A percentile compares a stretch with the other conserved stretches of the same genome.
phyloP scores from a whole-genome alignment of 2,113 vertebrate genomes.

The Lampris megalopsis region DNA sequence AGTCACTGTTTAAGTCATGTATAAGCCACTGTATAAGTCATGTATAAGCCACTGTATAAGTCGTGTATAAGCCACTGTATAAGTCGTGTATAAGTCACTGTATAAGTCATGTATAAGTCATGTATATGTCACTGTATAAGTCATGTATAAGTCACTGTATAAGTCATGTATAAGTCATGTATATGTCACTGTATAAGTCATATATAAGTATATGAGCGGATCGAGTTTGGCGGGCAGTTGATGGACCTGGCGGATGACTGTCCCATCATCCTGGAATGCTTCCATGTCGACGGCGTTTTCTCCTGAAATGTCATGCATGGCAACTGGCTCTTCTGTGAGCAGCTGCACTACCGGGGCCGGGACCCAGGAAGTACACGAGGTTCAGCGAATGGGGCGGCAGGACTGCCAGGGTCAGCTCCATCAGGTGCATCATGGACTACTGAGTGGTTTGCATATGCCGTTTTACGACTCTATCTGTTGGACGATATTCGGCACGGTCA shows the following conservation, averaged over 20 bases:
- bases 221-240: constrained; percentile 76
- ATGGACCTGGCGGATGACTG: constrained; percentile 76
- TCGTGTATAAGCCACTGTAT: too few species aligned
- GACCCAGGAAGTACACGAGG: constrained; percentile 74
- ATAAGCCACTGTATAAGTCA: too few species aligned
- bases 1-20: too few species aligned
- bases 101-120: too few species aligned
- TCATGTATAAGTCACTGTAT: too few species aligned
- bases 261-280: constrained; percentile 66
- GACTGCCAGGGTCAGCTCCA: constrained; percentile 74
- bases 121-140: too few species aligned
- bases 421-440: constrained; percentile 69
- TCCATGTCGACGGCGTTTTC: constrained; percentile 69
- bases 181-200: too few species aligned
- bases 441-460: constrained; percentile 19
- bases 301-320: constrained; percentile 76
- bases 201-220: constrained; percentile 43
- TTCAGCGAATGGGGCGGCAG: constrained; percentile 77
- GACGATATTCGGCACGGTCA: too few species aligned
- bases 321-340: constrained; percentile 79
- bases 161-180: too few species aligned
- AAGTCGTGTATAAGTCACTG: too few species aligned
- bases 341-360: constrained; percentile 69
- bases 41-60: too few species aligned
- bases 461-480: too few species aligned